phyloP scores from a whole-genome alignment of 2,113 vertebrate species.

The Thinocorus orbignyianus region DNA sequence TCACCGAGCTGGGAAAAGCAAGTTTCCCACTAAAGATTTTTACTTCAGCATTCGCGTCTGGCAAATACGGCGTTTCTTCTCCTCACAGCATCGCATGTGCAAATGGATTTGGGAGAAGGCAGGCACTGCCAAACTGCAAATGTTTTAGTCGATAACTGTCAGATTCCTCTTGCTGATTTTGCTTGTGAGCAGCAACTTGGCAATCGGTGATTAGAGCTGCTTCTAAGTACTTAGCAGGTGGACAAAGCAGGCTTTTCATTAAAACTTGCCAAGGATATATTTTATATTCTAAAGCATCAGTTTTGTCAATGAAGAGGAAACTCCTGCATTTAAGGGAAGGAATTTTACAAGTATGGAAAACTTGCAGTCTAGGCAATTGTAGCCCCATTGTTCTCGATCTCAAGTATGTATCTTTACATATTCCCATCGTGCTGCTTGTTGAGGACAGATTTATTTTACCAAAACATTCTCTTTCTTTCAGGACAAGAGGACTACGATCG shows the following conservation, averaged over 20 bases:
- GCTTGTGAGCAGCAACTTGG: not conserved
- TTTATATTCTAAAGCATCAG: not conserved
- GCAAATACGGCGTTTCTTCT: not conserved
- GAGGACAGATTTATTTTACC: not conserved
- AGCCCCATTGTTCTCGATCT: not conserved
- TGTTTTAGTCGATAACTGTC: not conserved
- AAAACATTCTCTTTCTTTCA: conserved; percentile 52
- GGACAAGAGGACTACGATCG: conserved; percentile 97
- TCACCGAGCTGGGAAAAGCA: not conserved
- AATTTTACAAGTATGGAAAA: not conserved
- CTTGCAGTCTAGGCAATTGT: not conserved
- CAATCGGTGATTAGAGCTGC: fast-evolving
- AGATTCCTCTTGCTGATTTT: not conserved
- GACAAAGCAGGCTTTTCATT: not conserved
- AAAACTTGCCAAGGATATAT: not conserved
- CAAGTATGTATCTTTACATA: not conserved
- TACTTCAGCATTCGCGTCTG: not conserved
- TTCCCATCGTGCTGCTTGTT: not conserved
- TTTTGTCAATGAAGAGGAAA: not conserved
- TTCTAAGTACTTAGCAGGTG: not conserved
- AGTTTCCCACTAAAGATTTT: not conserved
- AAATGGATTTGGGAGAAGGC: not conserved
- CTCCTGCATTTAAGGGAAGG: not conserved
- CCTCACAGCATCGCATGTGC: not conserved
- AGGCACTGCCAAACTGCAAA: not conserved